Evolutionary conservation across 2,888 invertebrate species (phyloP).

Genomic region (Plutella xylostella): DNA sequence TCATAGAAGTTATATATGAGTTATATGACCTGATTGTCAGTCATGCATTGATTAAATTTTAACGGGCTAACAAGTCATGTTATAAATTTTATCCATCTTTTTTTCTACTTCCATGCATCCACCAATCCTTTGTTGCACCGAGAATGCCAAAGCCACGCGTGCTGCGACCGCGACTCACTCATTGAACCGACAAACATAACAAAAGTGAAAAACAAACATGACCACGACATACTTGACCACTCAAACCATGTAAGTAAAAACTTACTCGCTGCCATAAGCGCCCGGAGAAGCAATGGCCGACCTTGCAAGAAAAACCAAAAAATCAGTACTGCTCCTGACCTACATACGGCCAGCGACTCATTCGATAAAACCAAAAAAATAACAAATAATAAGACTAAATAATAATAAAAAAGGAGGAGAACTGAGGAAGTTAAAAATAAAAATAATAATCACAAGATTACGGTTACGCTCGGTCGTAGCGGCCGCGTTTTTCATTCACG

Average conservation of each 20-base stretch:
- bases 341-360: conserved; percentile 47
- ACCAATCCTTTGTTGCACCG: no score
- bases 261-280: conserved; percentile 15
- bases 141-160: no score
- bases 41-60: no score
- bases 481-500: conserved; percentile 69
- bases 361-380: conserved; percentile 53
- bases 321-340: conserved; percentile 52
- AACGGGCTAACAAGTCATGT: no score
- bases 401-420: conserved; percentile 44
- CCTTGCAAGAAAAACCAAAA: conserved; percentile 62
- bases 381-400: conserved; percentile 55
- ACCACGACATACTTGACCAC: background rate
- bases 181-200: no score
- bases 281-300: conserved; percentile 44
- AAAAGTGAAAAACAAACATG: background rate
- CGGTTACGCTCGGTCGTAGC: conserved; percentile 49
- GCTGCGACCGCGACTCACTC: no score
- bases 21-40: no score
- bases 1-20: no score
- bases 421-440: conserved; percentile 46
- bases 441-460: conserved; percentile 65
- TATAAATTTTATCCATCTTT: no score
- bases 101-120: no score
- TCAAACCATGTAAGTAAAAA: conserved; percentile 3